Evolutionary conservation across 2,797 vertebrate species (phyloP).

Genomic region (Pachyuromys duprasi): DNA sequence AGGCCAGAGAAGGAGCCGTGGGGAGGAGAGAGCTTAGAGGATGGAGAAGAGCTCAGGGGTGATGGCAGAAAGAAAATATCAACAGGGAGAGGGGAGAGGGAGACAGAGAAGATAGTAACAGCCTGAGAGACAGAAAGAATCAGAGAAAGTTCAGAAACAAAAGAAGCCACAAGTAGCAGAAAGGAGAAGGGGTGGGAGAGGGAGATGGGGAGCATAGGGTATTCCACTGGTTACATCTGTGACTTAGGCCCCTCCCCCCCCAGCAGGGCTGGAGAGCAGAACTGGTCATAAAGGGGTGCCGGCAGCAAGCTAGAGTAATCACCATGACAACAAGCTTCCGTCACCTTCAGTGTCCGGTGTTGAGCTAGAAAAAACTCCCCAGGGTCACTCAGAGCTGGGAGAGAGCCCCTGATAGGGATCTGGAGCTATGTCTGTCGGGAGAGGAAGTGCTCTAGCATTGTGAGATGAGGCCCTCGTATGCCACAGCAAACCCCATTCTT

Average conservation of each 20-base stretch:
- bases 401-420: not conserved
- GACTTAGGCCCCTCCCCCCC: not conserved
- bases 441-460: not conserved
- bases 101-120: not conserved
- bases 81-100: not conserved
- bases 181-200: not conserved
- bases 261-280: not conserved
- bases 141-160: not conserved
- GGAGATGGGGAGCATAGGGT: rapidly evolving
- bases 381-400: not conserved
- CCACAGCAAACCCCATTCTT: not conserved
- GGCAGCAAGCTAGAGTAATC: not conserved
- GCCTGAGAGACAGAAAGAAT: not conserved
- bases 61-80: not conserved
- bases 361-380: not conserved
- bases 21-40: rapidly evolving
- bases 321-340: not conserved
- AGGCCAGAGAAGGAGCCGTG: slow-evolving; percentile 48
- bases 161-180: not conserved
- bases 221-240: not conserved
- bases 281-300: not conserved
- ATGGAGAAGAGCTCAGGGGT: too few relatives aligned
- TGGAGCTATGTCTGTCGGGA: not conserved
- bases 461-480: not conserved
- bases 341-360: not conserved